Evolutionary conservation across 37 sponge, comb jelly and placozoan genomes (phyloP), one percentile per base, ranked within the genome.

Genomic region (Petrosia ficiformis): DNA sequence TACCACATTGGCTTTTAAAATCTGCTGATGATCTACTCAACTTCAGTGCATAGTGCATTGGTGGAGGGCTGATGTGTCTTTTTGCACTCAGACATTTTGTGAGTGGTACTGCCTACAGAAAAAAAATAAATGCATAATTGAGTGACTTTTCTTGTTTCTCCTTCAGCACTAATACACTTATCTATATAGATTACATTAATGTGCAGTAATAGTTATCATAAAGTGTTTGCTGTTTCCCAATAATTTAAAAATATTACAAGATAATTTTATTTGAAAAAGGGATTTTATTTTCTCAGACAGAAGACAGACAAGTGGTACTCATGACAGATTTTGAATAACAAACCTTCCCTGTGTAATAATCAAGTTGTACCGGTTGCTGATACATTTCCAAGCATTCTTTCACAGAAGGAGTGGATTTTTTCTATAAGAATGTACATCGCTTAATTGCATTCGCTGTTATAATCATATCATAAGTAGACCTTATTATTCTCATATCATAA

Each of bases 351-450:
- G 75, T 84, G 44, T 43, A 69, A 2, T 33, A 14, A 70, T 77
- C 73, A n/a, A 21, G 39, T 1, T 42, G 36, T 52, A 68, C 73
- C 19, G 85, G 85, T 22, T 37, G 37, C 1, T 77, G 68, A 40
- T 85, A 85, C 14, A 78, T 54, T 1, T 85, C 79, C 59, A 85
- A 57, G 31, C 67, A 85, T 37, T 74, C 57, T 35, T 36, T 77
- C n/a, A 56, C 73, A 67, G 85, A 78, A 19, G 85, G 85, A 65
- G 74, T 78, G 39, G 79, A 74, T 4, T 48, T 11, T 19, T 52
- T 36, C 67, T 73, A 59, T 25, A 42, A 26, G 1, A 59, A 73
- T 14, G 29, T 24, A 16, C 10, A 16, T 48, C 14, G 16, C 14
- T 48, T 10, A 48, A 16, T 48, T 10, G 16, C 54, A 19, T 19